Percentiles rank a stretch among this genome's conserved stretches.
These are phyloP conservation scores for Cataglyphis hispanica DNA, from an alignment of 1,140 invertebrate species.

Conservation along the genomic window DNA sequence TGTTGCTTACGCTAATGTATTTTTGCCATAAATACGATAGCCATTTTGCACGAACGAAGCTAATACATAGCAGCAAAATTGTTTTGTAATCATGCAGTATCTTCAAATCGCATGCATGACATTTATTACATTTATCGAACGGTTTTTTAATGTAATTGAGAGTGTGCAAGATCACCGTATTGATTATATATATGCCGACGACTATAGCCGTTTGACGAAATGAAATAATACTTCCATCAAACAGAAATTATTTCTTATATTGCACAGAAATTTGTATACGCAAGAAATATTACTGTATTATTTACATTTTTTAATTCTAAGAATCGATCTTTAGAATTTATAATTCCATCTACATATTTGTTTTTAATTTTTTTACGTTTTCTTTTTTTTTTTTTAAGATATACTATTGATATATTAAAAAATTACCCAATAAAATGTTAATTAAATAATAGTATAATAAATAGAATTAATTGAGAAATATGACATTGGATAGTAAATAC, in stretches of 20 bases:
- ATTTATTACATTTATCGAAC: constrained; percentile 25
- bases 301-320: too few species aligned
- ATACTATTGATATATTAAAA: too few species aligned
- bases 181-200: not conserved
- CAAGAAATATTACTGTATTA: not conserved
- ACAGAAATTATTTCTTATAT: constrained; percentile 14
- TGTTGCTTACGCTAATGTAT: not conserved
- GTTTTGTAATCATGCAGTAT: not conserved
- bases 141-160: not conserved
- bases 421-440: too few species aligned
- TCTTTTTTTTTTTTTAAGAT: too few species aligned
- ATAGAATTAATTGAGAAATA: too few species aligned
- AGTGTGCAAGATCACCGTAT: constrained; percentile 16
- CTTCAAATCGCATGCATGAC: not conserved
- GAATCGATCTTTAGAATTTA: too few species aligned
- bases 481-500: too few species aligned
- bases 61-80: not conserved
- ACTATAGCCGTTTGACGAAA: not conserved
- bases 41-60: not conserved
- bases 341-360: too few species aligned
- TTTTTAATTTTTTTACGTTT: too few species aligned
- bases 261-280: not conserved
- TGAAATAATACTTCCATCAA: not conserved
- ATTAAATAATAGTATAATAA: too few species aligned
- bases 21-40: not conserved